Conservation (phyloP, 2,797 vertebrate species). For the Pseudochirops cupreus region DNA sequence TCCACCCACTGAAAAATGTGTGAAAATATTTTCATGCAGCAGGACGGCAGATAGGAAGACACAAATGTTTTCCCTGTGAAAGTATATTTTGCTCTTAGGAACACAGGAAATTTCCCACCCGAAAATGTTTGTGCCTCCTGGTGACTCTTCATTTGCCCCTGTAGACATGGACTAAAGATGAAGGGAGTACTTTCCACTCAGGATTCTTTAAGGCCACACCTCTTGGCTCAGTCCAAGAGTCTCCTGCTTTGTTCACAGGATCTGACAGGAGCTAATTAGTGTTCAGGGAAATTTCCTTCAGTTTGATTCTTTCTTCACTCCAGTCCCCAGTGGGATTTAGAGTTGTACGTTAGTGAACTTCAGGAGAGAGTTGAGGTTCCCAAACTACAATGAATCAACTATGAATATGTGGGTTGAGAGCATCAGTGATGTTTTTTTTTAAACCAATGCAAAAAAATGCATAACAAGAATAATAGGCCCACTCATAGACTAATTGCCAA, state of each 20-base stretch:
- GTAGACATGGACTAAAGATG: background rate
- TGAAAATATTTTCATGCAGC: background rate
- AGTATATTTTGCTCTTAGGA: background rate
- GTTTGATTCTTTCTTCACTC: background rate
- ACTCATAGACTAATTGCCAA: slow-evolving; percentile 29
- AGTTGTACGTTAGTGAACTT: background rate
- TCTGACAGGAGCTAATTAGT: background rate
- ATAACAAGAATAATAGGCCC: slow-evolving; percentile 26
- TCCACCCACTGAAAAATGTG: background rate
- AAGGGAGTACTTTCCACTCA: background rate
- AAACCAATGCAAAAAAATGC: slow-evolving; percentile 40
- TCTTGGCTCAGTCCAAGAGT: background rate
- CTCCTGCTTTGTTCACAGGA: background rate
- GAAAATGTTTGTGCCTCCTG: background rate
- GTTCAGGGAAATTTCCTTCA: background rate
- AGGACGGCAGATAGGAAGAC: background rate
- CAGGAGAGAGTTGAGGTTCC: background rate
- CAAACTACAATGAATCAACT: slow-evolving; percentile 44
- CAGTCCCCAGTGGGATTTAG: background rate
- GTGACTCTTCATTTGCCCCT: background rate
- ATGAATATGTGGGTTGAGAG: slow-evolving; percentile 56
- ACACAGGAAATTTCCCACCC: background rate
- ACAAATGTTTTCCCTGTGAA: background rate
- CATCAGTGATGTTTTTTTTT: slow-evolving; percentile 29
- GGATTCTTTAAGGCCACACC: background rate